Evolutionary conservation across 2,888 invertebrate species (phyloP), one percentile per base, ranked within the genome.

Genomic region (Cerastis rubricosa): DNA sequence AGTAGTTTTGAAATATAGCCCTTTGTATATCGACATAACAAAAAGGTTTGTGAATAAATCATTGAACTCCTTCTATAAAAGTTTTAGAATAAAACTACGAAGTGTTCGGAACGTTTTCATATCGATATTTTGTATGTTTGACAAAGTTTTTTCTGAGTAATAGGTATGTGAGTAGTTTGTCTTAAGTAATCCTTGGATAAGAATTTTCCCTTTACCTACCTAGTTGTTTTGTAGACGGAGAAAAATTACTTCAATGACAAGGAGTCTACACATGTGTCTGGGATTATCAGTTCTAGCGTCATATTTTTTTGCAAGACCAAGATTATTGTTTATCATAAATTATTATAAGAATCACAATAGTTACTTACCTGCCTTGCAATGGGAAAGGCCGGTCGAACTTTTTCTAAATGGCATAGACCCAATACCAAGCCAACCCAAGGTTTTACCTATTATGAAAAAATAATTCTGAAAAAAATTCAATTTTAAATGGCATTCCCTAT

Each of bases 1-100:
- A 78, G 22, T 72, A 70, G 63, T 75, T 80, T 63, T 65, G 63
- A 73, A 67, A 75, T 80, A 75, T 64, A 61, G 59, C 72, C 57
- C 47, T 76, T 76, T 85, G 76, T 81, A 2, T 75, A 73, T 80
- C 71, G 85, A 59, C 72, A 85, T 69, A 66, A 80, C 85, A 80
- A 74, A 82, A 84, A 80, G 68, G 71, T 43, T 12, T 29, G 66
- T 43, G 54, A 63, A 80, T 85, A 85, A 84, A 84, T 80, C 64
- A 85, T 66, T 25, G 25, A n/a, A 35, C n/a, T 59, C 71, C 65
- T 78, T 35, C 22, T 29, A 29, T 14, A 68, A 51, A 82, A 72
- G 61, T 80, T 82, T 74, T 57, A 40, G 61, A 40, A 49, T 43
- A 29, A n/a, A 45, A 72, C 68, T 82, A 22, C 35, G n/a, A 71